A percentile compares a stretch with the other conserved stretches of the same genome.
Evolutionary conservation across 2,113 vertebrate genomes (phyloP).

Genomic region (Thalassarche chlororhynchos): DNA sequence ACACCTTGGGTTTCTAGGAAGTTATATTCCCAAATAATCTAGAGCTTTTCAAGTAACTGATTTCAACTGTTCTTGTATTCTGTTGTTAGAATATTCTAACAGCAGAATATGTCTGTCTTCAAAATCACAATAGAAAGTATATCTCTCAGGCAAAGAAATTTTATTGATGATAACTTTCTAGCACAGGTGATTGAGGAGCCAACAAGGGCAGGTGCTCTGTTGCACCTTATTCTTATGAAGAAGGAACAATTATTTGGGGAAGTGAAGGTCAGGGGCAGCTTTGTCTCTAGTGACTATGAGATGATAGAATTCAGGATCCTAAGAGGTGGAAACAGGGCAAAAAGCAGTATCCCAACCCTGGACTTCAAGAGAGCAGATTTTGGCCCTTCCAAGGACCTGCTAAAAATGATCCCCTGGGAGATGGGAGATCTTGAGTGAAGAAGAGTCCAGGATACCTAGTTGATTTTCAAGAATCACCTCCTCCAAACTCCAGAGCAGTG

Average conservation of each 20-base stretch:
- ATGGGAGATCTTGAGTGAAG: not conserved
- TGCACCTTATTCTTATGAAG: not conserved
- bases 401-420: not conserved
- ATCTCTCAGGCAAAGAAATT: not conserved
- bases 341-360: not conserved
- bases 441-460: not conserved
- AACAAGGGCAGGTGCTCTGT: not conserved
- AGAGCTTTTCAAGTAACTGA: not conserved
- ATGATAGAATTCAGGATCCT: not conserved
- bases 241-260: not conserved
- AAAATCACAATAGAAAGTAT: not conserved
- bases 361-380: not conserved
- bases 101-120: not conserved
- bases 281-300: not conserved
- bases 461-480: not conserved
- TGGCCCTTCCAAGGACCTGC: not conserved
- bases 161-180: not conserved
- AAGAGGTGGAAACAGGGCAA: not conserved
- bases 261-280: not conserved
- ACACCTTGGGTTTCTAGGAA: not conserved
- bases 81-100: not conserved
- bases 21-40: not conserved
- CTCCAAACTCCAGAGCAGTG: not conserved
- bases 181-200: not conserved
- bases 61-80: not conserved